phyloP scores from a whole-genome alignment of 2,113 vertebrate species.

The Strigops habroptila region DNA sequence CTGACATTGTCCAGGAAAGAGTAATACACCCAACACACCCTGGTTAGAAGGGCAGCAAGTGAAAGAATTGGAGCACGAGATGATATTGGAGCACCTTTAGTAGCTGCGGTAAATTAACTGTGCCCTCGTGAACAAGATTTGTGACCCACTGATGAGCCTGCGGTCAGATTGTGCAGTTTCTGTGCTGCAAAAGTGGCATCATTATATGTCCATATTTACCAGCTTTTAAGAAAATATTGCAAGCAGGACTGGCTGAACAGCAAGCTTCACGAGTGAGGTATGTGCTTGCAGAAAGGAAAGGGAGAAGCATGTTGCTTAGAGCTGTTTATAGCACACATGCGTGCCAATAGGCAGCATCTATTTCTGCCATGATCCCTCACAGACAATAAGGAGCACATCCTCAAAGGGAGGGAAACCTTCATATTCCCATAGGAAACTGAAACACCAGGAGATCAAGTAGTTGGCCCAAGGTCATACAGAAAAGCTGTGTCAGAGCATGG shows the following conservation, averaged over 20 bases:
- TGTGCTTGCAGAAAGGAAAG: background rate
- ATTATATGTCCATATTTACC: background rate
- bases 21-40: background rate
- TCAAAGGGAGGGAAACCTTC: background rate
- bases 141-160: background rate
- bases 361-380: background rate
- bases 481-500: background rate
- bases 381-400: background rate
- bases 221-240: background rate
- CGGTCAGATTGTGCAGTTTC: background rate
- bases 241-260: background rate
- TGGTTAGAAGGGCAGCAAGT: background rate
- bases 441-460: background rate
- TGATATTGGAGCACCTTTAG: background rate
- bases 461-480: background rate
- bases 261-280: background rate
- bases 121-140: background rate
- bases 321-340: background rate
- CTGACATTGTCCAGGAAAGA: background rate
- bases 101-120: background rate
- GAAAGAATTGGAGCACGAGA: background rate
- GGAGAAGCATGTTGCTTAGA: background rate
- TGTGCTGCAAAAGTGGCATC: background rate
- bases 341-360: background rate
- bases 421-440: background rate